Evolutionary conservation across 2,888 invertebrate species (phyloP).

Genomic region (Dryomyza anilis): DNA sequence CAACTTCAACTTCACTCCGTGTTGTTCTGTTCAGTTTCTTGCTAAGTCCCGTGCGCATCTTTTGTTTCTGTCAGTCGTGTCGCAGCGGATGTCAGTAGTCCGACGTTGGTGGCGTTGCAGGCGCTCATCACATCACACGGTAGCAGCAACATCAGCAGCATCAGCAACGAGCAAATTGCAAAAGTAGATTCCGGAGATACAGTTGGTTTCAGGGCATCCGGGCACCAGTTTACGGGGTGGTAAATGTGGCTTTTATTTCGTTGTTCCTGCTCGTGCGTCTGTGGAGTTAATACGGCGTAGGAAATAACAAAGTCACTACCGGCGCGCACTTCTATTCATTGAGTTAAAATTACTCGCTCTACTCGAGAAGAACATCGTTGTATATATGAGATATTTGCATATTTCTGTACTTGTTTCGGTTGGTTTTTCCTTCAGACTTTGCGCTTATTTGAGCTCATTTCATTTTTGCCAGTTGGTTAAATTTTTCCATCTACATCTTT

Average conservation of each 20-base stretch:
- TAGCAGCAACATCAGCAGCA: too few relatives aligned
- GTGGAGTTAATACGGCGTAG: slow-evolving; percentile 2
- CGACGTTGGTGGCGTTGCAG: neutral
- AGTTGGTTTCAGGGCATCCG: neutral
- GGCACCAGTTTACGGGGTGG: neutral
- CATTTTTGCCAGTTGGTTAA: neutral
- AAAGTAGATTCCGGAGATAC: neutral
- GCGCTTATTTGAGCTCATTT: neutral
- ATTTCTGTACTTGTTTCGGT: slow-evolving; percentile 1
- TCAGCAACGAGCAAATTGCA: neutral
- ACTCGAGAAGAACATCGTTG: neutral
- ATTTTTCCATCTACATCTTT: neutral
- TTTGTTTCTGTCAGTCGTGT: slow-evolving; percentile 2
- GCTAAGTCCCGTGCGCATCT: neutral
- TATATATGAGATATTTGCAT: neutral
- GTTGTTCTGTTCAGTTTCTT: neutral
- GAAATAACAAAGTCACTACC: slow-evolving; percentile 13
- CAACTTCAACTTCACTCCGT: neutral
- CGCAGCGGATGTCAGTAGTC: neutral
- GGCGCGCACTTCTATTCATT: neutral
- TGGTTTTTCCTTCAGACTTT: too few relatives aligned
- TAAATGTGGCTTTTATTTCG: too few relatives aligned
- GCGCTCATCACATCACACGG: slow-evolving; percentile 1
- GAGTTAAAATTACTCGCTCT: neutral
- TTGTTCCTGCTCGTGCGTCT: neutral